Percentiles rank a stretch among this genome's conserved stretches.
Evolutionary conservation across 2,797 vertebrate species (phyloP).

Genomic region (Enteromius anoplus): DNA sequence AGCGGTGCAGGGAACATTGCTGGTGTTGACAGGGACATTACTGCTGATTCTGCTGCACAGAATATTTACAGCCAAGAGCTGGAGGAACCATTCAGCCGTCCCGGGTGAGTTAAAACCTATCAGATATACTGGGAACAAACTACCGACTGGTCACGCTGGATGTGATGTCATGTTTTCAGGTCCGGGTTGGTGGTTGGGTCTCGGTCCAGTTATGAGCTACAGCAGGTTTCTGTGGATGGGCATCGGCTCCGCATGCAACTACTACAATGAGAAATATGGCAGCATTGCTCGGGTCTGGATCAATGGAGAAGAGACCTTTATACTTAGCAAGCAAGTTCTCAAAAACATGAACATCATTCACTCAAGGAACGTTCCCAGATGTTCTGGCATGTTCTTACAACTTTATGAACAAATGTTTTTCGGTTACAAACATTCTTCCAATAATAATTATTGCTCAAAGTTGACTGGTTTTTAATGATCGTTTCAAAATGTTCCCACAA

Average conservation of each 20-base stretch:
- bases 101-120: constrained; percentile 79
- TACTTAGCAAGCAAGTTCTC: constrained; percentile 86
- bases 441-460: background rate
- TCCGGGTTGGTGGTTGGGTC: constrained; percentile 86
- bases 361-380: background rate
- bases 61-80: constrained; percentile 77
- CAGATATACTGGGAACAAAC: background rate
- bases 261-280: constrained; percentile 92
- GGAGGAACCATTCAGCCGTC: constrained; percentile 72
- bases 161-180: constrained; percentile 70
- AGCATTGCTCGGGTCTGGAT: constrained; percentile 93
- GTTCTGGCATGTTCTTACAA: background rate
- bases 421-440: background rate
- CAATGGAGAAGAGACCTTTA: constrained; percentile 89
- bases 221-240: constrained; percentile 92
- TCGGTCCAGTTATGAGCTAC: constrained; percentile 89
- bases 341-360: background rate
- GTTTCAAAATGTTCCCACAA: background rate
- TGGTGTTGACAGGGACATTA: constrained; percentile 62
- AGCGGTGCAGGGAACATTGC: constrained; percentile 62
- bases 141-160: background rate
- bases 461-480: background rate
- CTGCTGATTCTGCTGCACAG: constrained; percentile 81
- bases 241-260: constrained; percentile 91
- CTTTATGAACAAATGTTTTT: background rate